phyloP scores from a whole-genome alignment of 1,140 invertebrate species.

The Teleogryllus occipitalis region DNA sequence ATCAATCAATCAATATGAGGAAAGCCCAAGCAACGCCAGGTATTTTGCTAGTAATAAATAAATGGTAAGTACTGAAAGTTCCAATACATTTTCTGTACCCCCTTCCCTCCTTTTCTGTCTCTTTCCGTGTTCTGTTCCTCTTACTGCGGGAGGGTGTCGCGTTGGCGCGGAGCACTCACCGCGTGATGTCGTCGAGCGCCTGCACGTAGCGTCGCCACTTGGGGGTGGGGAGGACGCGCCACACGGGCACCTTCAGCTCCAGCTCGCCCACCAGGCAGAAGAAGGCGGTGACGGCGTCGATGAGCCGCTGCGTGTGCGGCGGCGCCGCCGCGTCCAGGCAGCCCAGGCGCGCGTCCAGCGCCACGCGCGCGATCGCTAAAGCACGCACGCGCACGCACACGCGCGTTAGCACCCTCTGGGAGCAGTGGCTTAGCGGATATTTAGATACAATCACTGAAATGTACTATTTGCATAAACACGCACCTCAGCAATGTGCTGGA shows the following conservation, averaged over 20 bases:
- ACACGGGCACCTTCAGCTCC: conserved; percentile 69
- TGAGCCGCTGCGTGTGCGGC: conserved; percentile 61
- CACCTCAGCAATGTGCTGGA: too few species aligned
- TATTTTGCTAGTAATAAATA: too few species aligned
- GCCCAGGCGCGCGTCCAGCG: conserved; percentile 67
- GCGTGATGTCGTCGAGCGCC: conserved; percentile 55
- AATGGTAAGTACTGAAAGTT: too few species aligned
- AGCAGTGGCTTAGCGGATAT: neutral
- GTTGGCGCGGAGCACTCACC: conserved; percentile 45
- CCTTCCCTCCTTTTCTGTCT: too few species aligned
- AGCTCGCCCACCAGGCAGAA: conserved; percentile 70
- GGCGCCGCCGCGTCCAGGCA: conserved; percentile 50
- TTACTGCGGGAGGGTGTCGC: too few species aligned
- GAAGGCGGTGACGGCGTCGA: conserved; percentile 67
- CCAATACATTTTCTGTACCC: too few species aligned
- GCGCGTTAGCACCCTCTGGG: neutral
- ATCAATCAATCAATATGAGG: too few species aligned
- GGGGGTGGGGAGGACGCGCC: conserved; percentile 67
- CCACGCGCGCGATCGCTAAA: conserved; percentile 69
- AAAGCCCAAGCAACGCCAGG: too few species aligned
- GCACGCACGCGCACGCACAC: conserved; percentile 20
- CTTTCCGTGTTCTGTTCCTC: too few species aligned
- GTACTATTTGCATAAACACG: too few species aligned
- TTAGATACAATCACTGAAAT: too few species aligned
- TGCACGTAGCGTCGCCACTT: conserved; percentile 64